Conservation (phyloP, 2,113 vertebrate species). For the Apteryx mantelli region DNA sequence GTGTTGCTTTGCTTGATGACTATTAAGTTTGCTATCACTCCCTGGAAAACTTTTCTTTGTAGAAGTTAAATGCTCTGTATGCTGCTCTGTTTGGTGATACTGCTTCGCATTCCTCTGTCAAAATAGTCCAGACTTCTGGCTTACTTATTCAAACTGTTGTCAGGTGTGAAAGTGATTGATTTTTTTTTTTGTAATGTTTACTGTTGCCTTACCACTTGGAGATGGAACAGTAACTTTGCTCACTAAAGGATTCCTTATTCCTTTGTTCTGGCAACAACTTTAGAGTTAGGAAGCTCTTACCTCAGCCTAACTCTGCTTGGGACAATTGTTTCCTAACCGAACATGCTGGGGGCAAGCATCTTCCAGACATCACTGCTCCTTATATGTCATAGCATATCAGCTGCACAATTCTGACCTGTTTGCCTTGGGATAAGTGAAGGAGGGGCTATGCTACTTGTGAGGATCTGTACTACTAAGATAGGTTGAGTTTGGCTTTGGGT, state of each 20-base stretch:
- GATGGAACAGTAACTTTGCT: not conserved
- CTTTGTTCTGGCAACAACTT: not conserved
- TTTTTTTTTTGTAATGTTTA: not conserved
- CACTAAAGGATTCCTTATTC: not conserved
- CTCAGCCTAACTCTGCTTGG: not conserved
- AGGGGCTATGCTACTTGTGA: not conserved
- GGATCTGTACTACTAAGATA: not conserved
- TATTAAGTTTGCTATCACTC: accelerated
- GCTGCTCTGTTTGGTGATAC: not conserved
- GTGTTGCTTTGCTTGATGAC: not conserved
- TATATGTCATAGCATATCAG: not conserved
- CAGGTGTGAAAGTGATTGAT: not conserved
- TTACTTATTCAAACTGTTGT: not conserved
- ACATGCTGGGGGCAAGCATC: not conserved
- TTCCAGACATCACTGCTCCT: not conserved
- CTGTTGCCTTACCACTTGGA: not conserved
- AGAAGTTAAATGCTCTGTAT: not conserved
- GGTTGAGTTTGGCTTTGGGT: not conserved
- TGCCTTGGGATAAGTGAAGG: too few species aligned
- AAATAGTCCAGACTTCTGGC: accelerated
- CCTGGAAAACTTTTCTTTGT: not conserved
- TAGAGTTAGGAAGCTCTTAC: not conserved
- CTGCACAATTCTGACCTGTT: not conserved
- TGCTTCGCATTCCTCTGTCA: accelerated
- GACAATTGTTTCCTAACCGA: not conserved